Percentiles rank a stretch among this genome's conserved stretches.
phyloP scores from a whole-genome alignment of 1,140 invertebrate species.

The Diuraphis noxia region DNA sequence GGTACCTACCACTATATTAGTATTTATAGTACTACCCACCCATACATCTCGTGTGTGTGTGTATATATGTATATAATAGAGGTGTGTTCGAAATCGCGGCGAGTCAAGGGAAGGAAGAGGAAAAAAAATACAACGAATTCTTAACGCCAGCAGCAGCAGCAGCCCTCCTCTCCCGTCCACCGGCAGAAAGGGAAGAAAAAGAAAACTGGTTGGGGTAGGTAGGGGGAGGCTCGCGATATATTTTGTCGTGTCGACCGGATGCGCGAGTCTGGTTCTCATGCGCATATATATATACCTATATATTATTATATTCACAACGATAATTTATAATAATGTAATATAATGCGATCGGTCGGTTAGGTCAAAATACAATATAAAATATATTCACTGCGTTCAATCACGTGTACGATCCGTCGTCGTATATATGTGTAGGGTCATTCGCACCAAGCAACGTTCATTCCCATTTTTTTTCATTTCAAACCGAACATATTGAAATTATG shows the following conservation, averaged over 20 bases:
- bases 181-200: neutral
- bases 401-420: neutral
- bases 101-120: slow-evolving; percentile 18
- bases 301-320: neutral
- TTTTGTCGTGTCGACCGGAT: slow-evolving; percentile 3
- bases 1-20: slow-evolving; percentile 5
- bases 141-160: neutral
- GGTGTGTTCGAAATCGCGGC: slow-evolving; percentile 8
- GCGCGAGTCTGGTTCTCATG: slow-evolving; percentile 13
- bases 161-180: neutral
- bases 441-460: neutral
- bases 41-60: neutral
- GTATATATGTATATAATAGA: neutral
- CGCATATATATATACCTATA: no score
- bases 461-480: neutral
- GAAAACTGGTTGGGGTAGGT: neutral
- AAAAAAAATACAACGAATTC: slow-evolving; percentile 16
- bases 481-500: neutral
- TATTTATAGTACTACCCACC: neutral
- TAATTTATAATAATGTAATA: neutral
- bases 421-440: neutral
- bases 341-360: neutral
- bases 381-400: neutral
- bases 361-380: neutral
- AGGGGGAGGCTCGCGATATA: neutral